Conservation (phyloP, 2,113 vertebrate species). For the Cavia porcellus region DNA sequence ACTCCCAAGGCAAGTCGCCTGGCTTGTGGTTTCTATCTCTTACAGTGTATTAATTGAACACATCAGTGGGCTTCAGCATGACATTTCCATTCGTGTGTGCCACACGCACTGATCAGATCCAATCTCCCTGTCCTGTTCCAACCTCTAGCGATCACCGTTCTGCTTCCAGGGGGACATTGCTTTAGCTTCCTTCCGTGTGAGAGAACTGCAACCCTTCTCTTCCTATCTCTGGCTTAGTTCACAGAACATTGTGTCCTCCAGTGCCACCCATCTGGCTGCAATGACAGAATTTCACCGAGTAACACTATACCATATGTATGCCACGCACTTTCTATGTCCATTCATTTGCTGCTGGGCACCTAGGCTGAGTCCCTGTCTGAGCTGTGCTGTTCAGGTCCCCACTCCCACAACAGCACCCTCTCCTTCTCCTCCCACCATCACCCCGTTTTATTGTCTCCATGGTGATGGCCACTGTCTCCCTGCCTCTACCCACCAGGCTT, state of each 20-base stretch:
- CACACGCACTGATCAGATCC: too few species aligned
- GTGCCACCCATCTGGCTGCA: not conserved
- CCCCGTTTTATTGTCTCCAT: not conserved
- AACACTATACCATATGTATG: not conserved
- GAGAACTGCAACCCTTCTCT: not conserved
- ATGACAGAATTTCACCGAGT: not conserved
- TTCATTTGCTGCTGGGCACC: not conserved
- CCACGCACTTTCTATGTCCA: not conserved
- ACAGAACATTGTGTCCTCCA: not conserved
- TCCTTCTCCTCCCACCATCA: fast-evolving
- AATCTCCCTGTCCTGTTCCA: not conserved
- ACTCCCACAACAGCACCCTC: not conserved
- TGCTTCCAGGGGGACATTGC: not conserved
- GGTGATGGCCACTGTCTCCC: fast-evolving
- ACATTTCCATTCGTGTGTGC: not conserved
- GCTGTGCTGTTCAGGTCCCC: not conserved
- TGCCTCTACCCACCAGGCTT: not conserved
- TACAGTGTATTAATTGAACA: not conserved
- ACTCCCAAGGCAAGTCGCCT: not conserved
- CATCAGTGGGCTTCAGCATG: not conserved
- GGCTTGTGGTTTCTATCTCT: not conserved
- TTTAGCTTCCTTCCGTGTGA: not conserved
- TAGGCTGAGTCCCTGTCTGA: not conserved
- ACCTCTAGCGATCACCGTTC: not conserved
- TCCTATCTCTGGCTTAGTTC: not conserved